phyloP scores from a whole-genome alignment of 2,113 vertebrate species.

The Pelodiscus sinensis region DNA sequence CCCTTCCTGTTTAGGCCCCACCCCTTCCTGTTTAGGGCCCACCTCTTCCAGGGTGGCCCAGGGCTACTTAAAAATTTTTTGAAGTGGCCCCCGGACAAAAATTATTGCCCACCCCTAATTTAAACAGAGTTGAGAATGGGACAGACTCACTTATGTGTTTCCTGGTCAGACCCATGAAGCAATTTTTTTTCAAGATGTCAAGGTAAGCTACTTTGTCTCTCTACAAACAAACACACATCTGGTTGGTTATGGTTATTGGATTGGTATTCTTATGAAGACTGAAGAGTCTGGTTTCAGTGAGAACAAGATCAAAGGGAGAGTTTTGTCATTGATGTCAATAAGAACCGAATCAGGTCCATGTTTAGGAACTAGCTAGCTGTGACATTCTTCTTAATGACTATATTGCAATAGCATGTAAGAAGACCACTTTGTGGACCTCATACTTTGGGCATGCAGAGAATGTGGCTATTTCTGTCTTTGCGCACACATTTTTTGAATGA shows the following conservation, averaged over 20 bases:
- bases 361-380: background rate
- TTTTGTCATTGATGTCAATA: background rate
- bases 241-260: background rate
- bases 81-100: no score
- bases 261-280: background rate
- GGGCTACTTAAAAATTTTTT: no score
- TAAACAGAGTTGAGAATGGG: background rate
- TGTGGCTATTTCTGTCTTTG: background rate
- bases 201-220: background rate
- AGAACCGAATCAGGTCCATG: background rate
- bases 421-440: background rate
- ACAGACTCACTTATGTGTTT: background rate
- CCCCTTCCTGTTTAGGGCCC: no score
- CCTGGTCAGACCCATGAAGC: rapidly evolving
- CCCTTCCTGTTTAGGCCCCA: no score
- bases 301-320: background rate
- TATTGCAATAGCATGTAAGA: background rate
- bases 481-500: background rate
- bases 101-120: no score
- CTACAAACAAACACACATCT: background rate
- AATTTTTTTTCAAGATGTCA: background rate
- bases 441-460: background rate
- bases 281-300: background rate
- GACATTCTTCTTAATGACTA: background rate
- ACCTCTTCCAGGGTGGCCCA: no score